A percentile compares a stretch with the other conserved stretches of the same genome.
Conservation (phyloP, 1,140 invertebrate species). For the Augochlora pura region DNA sequence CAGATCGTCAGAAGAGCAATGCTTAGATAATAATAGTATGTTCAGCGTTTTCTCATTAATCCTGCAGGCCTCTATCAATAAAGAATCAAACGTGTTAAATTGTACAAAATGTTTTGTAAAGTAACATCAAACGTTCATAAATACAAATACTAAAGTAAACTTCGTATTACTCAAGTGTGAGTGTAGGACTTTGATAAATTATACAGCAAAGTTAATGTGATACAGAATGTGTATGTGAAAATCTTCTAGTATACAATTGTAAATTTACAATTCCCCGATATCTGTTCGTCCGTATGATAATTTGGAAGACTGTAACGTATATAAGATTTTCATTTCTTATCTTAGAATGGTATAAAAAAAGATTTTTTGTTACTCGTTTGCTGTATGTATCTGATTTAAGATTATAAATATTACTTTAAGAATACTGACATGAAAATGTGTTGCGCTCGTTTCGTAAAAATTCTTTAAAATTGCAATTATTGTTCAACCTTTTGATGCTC, state of each 20-base stretch:
- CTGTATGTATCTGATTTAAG: conserved; percentile 28
- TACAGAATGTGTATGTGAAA: conserved; percentile 28
- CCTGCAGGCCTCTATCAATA: conserved; percentile 32
- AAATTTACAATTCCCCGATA: conserved; percentile 9
- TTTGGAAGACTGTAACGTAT: conserved; percentile 18
- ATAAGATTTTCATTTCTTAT: conserved; percentile 34
- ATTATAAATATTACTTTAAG: conserved; percentile 28
- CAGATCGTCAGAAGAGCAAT: not conserved
- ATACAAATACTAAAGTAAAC: conserved; percentile 37
- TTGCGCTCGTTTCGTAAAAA: conserved; percentile 25
- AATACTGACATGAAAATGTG: conserved; percentile 10
- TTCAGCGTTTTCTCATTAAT: not conserved
- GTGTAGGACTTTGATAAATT: conserved; percentile 63
- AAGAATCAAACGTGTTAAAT: conserved; percentile 26
- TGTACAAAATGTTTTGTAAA: conserved; percentile 71
- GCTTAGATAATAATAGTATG: not conserved
- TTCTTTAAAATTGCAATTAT: conserved; percentile 24
- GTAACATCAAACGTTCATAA: conserved; percentile 57
- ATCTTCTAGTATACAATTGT: conserved; percentile 46
- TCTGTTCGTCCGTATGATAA: conserved; percentile 23
- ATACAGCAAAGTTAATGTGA: conserved; percentile 59
- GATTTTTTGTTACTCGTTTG: conserved; percentile 32
- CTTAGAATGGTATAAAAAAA: conserved; percentile 25
- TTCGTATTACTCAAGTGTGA: conserved; percentile 55
- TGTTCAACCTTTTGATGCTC: not conserved